Base-by-base conservation (phyloP, 2,888 invertebrate genomes). In the Pristionchus arcanus region DNA sequence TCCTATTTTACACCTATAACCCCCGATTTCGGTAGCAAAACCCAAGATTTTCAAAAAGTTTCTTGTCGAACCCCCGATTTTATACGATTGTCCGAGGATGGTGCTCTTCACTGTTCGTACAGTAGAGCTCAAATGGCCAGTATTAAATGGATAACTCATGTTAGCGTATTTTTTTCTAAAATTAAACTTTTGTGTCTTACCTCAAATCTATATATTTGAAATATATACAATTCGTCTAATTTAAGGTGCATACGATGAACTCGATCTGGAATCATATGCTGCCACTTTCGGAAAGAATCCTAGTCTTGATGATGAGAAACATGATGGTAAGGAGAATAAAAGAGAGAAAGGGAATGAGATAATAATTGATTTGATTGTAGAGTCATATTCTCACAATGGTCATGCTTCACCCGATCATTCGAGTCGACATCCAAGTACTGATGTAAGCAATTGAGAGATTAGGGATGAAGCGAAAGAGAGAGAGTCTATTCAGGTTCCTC, bases 191-290 rank as follows among this genome's bases (percentile, higher is more conserved):
- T n/a, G n/a, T n/a, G n/a, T n/a, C n/a, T n/a, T n/a, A n/a, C n/a
- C n/a, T n/a, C n/a, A n/a, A n/a, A n/a, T n/a, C n/a, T n/a, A n/a
- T n/a, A n/a, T n/a, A n/a, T n/a, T n/a, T n/a, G n/a, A n/a, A n/a
- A n/a, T n/a, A n/a, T n/a, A n/a, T n/a, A n/a, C n/a, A n/a, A n/a
- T n/a, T n/a, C n/a, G n/a, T n/a, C n/a, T n/a, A n/a, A 21, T 89
- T 91, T 31, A 71, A 94, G 94, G 93, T 63, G 92, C 92, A 9
- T 95, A 95, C 90, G 94, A 95, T 34, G 95, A 95, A 84, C 90
- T 95, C 77, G 91, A 94, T 71, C 91, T 95, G 87, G 92, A 88
- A 11, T 85, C 90, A 53, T 93, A 92, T 84, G 91, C 91, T 49
- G 86, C 90, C 28, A 42, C 55, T 4, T 68, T 92, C 83, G 93